Conservation (phyloP, 2,113 vertebrate species). For the Etheostoma cragini region DNA sequence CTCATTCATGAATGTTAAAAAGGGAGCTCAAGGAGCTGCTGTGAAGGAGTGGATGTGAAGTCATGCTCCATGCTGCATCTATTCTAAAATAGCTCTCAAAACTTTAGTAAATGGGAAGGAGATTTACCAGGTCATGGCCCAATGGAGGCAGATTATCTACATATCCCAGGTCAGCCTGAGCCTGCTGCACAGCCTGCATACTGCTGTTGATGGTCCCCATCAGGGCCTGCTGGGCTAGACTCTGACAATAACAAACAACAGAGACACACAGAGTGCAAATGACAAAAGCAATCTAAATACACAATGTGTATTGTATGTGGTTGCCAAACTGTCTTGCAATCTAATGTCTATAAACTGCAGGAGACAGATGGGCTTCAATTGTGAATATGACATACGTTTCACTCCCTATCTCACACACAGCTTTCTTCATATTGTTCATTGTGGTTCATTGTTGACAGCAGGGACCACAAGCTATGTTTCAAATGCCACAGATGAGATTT, state of each 20-base stretch:
- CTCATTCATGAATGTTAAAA: conserved; percentile 7
- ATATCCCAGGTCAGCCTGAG: conserved; percentile 92
- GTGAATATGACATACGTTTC: background rate
- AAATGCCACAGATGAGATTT: background rate
- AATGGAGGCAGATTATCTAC: conserved; percentile 94
- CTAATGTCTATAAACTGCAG: conserved; percentile 22
- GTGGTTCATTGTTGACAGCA: conserved; percentile 9
- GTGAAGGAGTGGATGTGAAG: background rate
- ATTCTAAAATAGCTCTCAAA: conserved; percentile 15
- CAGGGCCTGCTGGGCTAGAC: conserved; percentile 96
- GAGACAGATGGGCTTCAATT: conserved; percentile 24
- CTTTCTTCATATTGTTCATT: conserved; percentile 11
- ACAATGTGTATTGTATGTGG: background rate
- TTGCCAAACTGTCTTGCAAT: conserved; percentile 2
- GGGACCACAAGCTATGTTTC: conserved; percentile 8
- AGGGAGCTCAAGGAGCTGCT: conserved; percentile 6
- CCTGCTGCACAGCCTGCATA: conserved; percentile 97
- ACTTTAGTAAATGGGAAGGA: background rate
- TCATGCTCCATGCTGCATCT: background rate
- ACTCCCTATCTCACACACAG: background rate
- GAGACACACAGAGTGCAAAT: conserved; percentile 14
- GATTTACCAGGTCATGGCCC: conserved; percentile 95
- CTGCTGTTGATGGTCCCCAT: conserved; percentile 99
- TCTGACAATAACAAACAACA: conserved; percentile 83
- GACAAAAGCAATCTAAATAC: conserved; percentile 28